These are phyloP conservation scores for Gambusia holbrooki DNA, from an alignment of 2,113 vertebrate genomes.

Conservation along the genomic window DNA sequence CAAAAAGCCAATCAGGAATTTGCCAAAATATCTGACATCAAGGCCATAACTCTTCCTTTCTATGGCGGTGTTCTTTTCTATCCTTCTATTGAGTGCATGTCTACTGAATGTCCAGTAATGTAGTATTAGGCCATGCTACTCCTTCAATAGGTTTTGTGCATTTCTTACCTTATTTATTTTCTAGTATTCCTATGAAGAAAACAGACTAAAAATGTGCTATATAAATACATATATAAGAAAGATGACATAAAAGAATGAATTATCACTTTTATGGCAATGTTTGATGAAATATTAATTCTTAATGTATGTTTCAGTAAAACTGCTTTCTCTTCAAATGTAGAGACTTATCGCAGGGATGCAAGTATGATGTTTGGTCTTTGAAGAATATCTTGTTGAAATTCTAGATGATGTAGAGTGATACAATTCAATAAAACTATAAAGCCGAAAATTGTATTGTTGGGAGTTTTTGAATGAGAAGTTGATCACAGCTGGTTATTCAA, in stretches of 20 bases:
- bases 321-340: conserved; percentile 80
- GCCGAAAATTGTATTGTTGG: conserved; percentile 30
- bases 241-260: conserved; percentile 74
- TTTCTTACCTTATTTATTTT: conserved; percentile 81
- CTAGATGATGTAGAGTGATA: conserved; percentile 84
- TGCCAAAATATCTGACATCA: conserved; percentile 35
- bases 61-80: conserved; percentile 71
- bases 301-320: conserved; percentile 84
- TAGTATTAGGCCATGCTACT: conserved; percentile 84
- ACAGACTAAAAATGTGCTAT: conserved; percentile 66
- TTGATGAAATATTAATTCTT: conserved; percentile 82
- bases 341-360: conserved; percentile 82
- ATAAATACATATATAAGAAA: conserved; percentile 67
- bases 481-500: too few relatives aligned
- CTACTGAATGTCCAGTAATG: conserved; percentile 82
- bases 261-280: conserved; percentile 82
- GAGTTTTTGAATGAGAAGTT: neutral
- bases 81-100: conserved; percentile 83
- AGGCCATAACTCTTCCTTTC: conserved; percentile 63
- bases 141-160: conserved; percentile 80
- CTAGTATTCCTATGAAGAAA: conserved; percentile 77
- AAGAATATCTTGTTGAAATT: conserved; percentile 80
- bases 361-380: conserved; percentile 82
- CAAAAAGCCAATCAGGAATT: conserved; percentile 53
- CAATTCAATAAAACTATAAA: conserved; percentile 79